Base-by-base conservation (phyloP, 2,888 invertebrate genomes). In the Fissipunctia ypsillon region DNA sequence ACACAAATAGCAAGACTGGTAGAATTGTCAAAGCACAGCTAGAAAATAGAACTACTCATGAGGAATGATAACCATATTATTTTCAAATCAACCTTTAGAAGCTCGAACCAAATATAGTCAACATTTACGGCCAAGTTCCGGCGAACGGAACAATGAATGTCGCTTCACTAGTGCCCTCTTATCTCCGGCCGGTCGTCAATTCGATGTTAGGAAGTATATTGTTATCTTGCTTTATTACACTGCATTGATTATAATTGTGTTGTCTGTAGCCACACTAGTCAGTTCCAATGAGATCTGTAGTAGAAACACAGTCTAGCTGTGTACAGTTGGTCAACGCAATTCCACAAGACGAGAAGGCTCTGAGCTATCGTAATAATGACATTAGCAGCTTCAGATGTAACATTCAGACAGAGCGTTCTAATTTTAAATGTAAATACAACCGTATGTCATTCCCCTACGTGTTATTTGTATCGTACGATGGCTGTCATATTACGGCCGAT, bases 161-260 rank as follows among this genome's bases (percentile, higher is more conserved):
- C 73, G 9, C 89, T 78, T 72, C 89, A 83, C 90, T 90, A 90
- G 63, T 50, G 19, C 6, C 52, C 72, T 81, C 73, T 89, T 90
- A 90, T 89, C 90, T 61, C 56, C 61, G 65, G 76, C 73, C 82
- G 88, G 85, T 83, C 84, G 88, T 85, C 88, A 86, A 88, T 87
- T 88, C 80, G 85, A 86, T 85, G 88, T 88, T 90, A 89, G 89
- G 90, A 90, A 90, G 87, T 88, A 79, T 88, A 77, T 79, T 79
- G 80, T 88, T 90, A 88, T 90, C 88, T 82, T 81, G 78, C 86
- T 89, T 89, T 91, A 92, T 92, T 91, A 90, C 91, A 85, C 84
- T 85, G 70, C 81, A 78, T 78, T 88, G 88, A 89, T 88, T 88
- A 81, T 80, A 78, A 83, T 73, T 82, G 68, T 69, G 76, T 61